Conservation (phyloP, 2,797 vertebrate species). For the Acanthurus leucopareius region DNA sequence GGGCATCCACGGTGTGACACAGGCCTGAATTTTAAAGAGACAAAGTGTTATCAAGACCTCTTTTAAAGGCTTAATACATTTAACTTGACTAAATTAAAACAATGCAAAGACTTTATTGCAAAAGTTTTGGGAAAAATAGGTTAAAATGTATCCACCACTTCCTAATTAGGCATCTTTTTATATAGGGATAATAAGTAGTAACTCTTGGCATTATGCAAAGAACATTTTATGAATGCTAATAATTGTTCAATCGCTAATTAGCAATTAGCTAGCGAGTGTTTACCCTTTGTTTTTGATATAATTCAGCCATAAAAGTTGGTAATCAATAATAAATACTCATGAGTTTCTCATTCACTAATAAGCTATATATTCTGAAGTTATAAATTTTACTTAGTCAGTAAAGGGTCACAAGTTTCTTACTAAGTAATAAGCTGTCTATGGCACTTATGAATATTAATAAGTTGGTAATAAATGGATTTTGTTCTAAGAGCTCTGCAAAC, state of each 20-base stretch:
- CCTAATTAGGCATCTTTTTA: background rate
- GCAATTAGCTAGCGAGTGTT: background rate
- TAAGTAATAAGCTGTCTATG: background rate
- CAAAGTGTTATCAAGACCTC: conserved; percentile 42
- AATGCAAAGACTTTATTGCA: background rate
- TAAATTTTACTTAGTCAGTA: background rate
- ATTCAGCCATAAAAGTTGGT: background rate
- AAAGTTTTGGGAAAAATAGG: background rate
- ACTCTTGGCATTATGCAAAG: background rate
- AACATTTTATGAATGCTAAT: background rate
- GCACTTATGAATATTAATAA: background rate
- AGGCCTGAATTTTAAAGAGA: conserved; percentile 38
- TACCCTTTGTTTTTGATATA: background rate
- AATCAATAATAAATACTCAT: background rate
- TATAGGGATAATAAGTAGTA: background rate
- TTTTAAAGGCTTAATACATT: conserved; percentile 8
- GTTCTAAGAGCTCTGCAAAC: conserved; percentile 1
- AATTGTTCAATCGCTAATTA: background rate
- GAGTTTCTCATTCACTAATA: background rate
- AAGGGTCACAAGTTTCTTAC: background rate
- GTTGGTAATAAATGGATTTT: conserved; percentile 10
- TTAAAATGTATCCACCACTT: background rate
- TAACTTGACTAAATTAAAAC: conserved; percentile 3
- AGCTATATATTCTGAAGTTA: background rate
- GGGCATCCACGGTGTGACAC: conserved; percentile 31